These are phyloP conservation scores for Lepidotrigona ventralis DNA, from an alignment of 1,140 invertebrate species.

Conservation along the genomic window DNA sequence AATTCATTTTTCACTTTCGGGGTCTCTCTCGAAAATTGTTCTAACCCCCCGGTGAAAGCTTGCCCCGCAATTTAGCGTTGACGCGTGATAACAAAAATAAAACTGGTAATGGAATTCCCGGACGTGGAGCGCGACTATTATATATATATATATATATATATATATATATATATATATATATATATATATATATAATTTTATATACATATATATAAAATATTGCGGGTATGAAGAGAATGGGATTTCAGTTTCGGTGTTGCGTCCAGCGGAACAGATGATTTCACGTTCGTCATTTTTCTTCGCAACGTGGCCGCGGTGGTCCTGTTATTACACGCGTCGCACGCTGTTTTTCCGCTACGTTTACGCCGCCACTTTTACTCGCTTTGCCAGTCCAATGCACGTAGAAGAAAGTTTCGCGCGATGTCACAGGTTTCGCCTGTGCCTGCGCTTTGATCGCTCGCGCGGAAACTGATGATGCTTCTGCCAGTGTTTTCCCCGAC, in stretches of 20 bases:
- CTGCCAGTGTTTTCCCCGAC: too few species aligned
- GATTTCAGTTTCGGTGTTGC: constrained; percentile 35
- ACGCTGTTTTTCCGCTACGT: constrained; percentile 32
- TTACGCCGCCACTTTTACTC: constrained; percentile 28
- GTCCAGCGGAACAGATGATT: constrained; percentile 33
- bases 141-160: too few species aligned
- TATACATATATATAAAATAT: too few species aligned
- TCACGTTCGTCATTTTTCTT: constrained; percentile 10
- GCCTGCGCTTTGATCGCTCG: background rate
- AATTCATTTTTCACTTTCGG: background rate
- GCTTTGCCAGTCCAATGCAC: constrained; percentile 12
- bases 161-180: too few species aligned
- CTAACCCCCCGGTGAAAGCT: background rate
- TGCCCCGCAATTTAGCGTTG: background rate
- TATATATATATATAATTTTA: too few species aligned
- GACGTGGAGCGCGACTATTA: too few species aligned
- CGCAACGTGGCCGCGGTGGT: background rate
- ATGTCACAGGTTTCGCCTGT: background rate
- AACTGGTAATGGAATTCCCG: background rate
- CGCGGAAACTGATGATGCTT: background rate
- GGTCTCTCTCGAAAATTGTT: background rate
- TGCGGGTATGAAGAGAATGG: background rate
- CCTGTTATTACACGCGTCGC: constrained; percentile 3
- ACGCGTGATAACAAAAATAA: constrained; percentile 5
- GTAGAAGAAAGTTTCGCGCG: constrained; percentile 21